Evolutionary conservation across 2,888 invertebrate species (phyloP).

Genomic region (Lomographa bimaculata): DNA sequence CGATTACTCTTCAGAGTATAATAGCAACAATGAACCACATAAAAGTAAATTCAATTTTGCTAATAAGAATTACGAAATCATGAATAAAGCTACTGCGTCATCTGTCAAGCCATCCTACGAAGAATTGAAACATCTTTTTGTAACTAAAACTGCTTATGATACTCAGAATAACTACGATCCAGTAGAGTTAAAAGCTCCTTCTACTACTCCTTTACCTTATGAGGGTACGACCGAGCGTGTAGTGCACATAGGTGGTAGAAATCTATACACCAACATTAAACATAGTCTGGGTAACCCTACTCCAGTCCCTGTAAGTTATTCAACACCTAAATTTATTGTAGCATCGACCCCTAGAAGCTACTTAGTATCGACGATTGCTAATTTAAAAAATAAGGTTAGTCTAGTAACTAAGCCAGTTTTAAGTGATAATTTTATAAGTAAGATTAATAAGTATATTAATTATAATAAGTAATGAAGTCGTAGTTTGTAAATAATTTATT

Average conservation of each 20-base stretch:
- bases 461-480: constrained; percentile 42
- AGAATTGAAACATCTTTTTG: constrained; percentile 56
- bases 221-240: constrained; percentile 51
- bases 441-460: constrained; percentile 69
- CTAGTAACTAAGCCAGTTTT: constrained; percentile 54
- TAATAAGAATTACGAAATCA: constrained; percentile 29
- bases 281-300: constrained; percentile 37
- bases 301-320: constrained; percentile 21
- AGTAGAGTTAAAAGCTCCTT: constrained; percentile 45
- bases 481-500: constrained; percentile 35
- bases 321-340: constrained; percentile 24
- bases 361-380: constrained; percentile 60
- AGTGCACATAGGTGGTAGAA: constrained; percentile 51
- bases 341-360: constrained; percentile 51
- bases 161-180: constrained; percentile 39
- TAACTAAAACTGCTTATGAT: constrained; percentile 43
- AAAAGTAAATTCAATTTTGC: constrained; percentile 53
- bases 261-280: constrained; percentile 56
- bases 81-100: constrained; percentile 25
- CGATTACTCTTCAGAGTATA: constrained; percentile 61
- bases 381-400: constrained; percentile 56
- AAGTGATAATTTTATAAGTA: constrained; percentile 60
- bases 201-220: constrained; percentile 41
- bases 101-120: constrained; percentile 50
- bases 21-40: constrained; percentile 52